These are phyloP conservation scores for Podarcis cretensis DNA, from an alignment of 2,113 vertebrate species.

Conservation along the genomic window DNA sequence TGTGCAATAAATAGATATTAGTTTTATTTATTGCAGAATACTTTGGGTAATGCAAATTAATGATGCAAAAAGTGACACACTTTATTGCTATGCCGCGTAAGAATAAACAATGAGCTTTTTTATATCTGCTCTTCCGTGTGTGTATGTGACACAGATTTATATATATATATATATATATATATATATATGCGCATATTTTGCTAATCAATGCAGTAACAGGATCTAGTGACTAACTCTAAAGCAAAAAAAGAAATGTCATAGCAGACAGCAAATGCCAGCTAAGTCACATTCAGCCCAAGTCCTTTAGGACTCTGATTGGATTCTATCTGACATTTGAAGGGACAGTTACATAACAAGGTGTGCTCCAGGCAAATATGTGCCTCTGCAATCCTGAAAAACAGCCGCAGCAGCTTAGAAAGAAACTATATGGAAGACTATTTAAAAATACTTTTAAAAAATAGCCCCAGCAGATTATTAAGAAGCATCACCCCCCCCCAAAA, in stretches of 20 bases:
- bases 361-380: slow-evolving; percentile 11
- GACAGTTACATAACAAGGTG: slow-evolving; percentile 15
- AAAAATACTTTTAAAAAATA: background rate
- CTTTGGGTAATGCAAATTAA: background rate
- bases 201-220: background rate
- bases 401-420: background rate
- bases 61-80: background rate
- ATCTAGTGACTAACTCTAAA: background rate
- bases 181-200: background rate
- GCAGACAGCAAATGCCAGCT: slow-evolving; percentile 15
- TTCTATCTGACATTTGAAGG: slow-evolving; percentile 12
- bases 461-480: background rate
- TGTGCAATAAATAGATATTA: slow-evolving; percentile 13
- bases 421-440: background rate
- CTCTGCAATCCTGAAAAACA: background rate
- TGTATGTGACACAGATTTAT: too few relatives aligned
- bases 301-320: background rate
- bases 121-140: background rate
- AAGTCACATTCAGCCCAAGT: background rate
- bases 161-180: too few relatives aligned
- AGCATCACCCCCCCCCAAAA: background rate
- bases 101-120: background rate
- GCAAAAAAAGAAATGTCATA: background rate
- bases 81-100: background rate
- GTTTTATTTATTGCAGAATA: slow-evolving; percentile 2